Base-by-base conservation (phyloP, 1,140 invertebrate species). In the Cylas formicarius region DNA sequence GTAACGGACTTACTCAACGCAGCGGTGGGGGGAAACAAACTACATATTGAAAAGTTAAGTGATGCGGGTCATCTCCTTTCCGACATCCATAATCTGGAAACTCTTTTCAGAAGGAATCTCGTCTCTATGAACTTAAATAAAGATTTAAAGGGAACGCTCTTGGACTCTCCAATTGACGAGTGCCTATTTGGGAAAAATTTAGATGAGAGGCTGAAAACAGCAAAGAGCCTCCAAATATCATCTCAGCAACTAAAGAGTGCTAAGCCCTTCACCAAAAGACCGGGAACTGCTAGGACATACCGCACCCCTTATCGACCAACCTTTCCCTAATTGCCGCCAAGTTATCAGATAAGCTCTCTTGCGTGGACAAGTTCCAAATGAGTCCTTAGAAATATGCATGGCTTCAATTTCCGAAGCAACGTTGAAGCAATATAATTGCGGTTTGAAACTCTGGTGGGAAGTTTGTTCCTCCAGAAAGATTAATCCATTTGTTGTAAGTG, bases 251-350 rank as follows among this genome's bases (percentile, higher is more conserved):
- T 48, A 2, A 44, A 19, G 17, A 1, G 2, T 5, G 10, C 23
- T 17, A 33, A 16, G 16, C 4, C 17, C n/a, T 13, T 13, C 20
- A 4, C 4, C 5, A 37, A 7, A 2, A 37, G 18, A 11, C 6
- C 17, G 3, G 11, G 11, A 5, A 22, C 14, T 10, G 3, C 20
- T 6, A 37, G 6, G 16, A 2, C 10, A n/a, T n/a, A n/a, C 44
- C 14, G 3, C 44, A 47, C 21, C 37, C 44, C 5, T 23, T 47
- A 16, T 47, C 26, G 37, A 19, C 16, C 16, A n/a, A 47, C 3
- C 22, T 47, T 47, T 31, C 44, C 19, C 44, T 47, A 38, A 29
- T 44, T 16, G 44, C 37, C 28, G 44, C 37, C 11, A n/a, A 23
- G 13, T 47, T 47, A 42, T 45, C 44, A 11, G 3, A 18, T 18